Evolutionary conservation across 2,797 vertebrate genomes (phyloP).

Genomic region (Pteropus rufus): DNA sequence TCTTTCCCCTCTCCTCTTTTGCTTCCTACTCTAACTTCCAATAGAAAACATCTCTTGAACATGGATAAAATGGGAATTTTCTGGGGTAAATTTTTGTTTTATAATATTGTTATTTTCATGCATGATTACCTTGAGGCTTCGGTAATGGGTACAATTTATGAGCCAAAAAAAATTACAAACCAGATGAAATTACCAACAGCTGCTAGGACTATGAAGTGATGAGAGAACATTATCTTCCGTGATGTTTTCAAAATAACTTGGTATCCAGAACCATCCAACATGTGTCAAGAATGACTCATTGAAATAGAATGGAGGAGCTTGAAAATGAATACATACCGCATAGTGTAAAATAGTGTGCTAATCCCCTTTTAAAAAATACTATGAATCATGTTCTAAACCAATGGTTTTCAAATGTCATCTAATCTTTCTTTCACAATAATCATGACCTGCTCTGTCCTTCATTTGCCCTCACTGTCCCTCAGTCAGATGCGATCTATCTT

Average conservation of each 20-base stretch:
- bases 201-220: not conserved
- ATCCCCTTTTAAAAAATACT: constrained; percentile 9
- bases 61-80: not conserved
- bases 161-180: not conserved
- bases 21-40: not conserved
- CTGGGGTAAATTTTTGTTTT: not conserved
- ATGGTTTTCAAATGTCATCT: not conserved
- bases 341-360: not conserved
- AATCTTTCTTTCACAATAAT: not conserved
- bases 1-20: not conserved
- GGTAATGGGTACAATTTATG: not conserved
- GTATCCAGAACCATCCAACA: not conserved
- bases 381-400: not conserved
- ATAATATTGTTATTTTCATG: constrained; percentile 33
- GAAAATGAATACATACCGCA: not conserved
- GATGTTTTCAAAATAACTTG: constrained; percentile 59
- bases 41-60: not conserved
- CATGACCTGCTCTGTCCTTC: not conserved
- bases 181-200: not conserved
- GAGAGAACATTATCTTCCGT: constrained; percentile 39
- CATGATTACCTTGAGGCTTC: not conserved
- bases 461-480: not conserved
- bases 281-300: not conserved
- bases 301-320: not conserved
- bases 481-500: not conserved